Conservation (phyloP, 2,888 invertebrate species). For the Hetaerina titia region DNA sequence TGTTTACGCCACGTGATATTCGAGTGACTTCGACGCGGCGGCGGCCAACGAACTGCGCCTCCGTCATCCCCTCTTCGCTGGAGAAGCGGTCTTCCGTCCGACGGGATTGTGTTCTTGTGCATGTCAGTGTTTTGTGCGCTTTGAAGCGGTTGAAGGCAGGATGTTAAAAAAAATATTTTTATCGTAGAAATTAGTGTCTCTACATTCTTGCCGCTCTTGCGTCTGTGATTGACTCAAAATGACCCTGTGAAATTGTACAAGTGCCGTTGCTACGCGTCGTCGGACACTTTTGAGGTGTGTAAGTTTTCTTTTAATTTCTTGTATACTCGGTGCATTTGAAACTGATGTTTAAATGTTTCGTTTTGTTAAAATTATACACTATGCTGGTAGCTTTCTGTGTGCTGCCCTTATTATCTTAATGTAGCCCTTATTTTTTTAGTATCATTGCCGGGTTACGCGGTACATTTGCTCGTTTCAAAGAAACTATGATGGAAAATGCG, state of each 20-base stretch:
- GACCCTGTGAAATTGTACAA: constrained; percentile 10
- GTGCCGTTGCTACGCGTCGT: neutral
- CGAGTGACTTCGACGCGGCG: constrained; percentile 14
- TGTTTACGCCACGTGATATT: constrained; percentile 39
- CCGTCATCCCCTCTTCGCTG: neutral
- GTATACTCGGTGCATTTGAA: neutral
- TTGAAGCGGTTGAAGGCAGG: neutral
- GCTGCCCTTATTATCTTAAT: no score
- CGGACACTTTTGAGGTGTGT: neutral
- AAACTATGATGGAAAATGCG: no score
- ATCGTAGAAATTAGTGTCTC: neutral
- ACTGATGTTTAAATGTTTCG: no score
- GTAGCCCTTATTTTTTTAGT: no score
- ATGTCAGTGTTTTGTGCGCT: neutral
- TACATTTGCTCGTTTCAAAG: no score
- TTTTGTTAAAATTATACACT: no score
- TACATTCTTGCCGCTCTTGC: neutral
- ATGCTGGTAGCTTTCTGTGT: no score
- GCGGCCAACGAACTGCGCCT: constrained; percentile 37
- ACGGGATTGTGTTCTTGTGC: constrained; percentile 6
- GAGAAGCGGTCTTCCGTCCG: neutral
- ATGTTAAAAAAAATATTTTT: neutral
- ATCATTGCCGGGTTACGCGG: no score
- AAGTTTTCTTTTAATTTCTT: neutral
- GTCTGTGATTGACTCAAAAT: neutral